Evolutionary conservation across 2,888 invertebrate species (phyloP).

Genomic region (Nomada fucata): DNA sequence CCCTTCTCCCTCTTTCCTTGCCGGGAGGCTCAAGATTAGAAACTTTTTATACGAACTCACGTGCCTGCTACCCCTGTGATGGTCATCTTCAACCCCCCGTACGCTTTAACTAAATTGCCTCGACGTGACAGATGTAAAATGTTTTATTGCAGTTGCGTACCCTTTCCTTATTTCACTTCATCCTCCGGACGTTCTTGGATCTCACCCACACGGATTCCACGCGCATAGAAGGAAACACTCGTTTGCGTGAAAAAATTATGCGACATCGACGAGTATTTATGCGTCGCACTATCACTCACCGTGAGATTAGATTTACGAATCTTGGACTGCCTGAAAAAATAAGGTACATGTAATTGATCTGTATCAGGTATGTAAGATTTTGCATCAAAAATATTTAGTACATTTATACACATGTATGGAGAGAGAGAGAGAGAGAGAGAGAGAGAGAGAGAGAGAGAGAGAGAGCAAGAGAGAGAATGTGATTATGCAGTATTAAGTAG

Average conservation of each 20-base stretch:
- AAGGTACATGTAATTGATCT: no score
- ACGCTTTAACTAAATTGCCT: slow-evolving; percentile 44
- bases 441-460: no score
- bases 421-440: no score
- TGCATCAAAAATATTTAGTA: no score
- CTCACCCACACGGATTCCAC: background rate
- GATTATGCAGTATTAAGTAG: no score
- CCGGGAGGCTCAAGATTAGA: slow-evolving; percentile 71
- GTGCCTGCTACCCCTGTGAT: slow-evolving; percentile 52
- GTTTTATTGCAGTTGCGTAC: slow-evolving; percentile 14
- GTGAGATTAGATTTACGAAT: background rate
- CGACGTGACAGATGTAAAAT: slow-evolving; percentile 54
- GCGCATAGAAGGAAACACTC: slow-evolving; percentile 15
- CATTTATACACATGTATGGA: no score
- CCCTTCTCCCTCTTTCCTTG: slow-evolving; percentile 58
- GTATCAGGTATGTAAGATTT: no score
- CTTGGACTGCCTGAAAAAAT: no score
- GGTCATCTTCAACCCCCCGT: slow-evolving; percentile 52
- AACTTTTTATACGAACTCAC: slow-evolving; percentile 73
- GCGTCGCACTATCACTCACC: background rate
- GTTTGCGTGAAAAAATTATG: slow-evolving; percentile 1
- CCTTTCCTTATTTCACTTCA: slow-evolving; percentile 24
- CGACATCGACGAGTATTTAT: background rate
- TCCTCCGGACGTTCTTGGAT: background rate
- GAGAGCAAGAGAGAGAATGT: no score